Base-by-base conservation (phyloP, 2,113 vertebrate genomes). In the Cheilinus undulatus region DNA sequence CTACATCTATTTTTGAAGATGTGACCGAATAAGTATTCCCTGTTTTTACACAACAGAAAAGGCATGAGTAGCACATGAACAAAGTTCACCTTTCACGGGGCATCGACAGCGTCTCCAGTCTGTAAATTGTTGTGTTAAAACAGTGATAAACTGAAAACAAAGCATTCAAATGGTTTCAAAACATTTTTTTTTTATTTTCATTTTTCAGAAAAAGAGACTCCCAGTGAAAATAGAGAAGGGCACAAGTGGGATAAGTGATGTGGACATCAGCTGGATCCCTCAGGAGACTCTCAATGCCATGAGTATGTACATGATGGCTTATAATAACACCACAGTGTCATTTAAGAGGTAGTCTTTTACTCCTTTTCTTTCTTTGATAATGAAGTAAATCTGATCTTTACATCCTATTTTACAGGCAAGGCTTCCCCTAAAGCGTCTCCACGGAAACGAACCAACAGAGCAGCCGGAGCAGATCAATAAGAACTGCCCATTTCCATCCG, bases 201-300 rank as follows among this genome's bases (percentile, higher is more conserved):
- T 48, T 84, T 50, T 90, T 24, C 89, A 94, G 93, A 93, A 84
- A 69, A 93, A 82, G 82, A 84, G 94, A 79, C 3, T 92, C 2
- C 14, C 92, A 5, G 79, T 90, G 64, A 94, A 93, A 82, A 78
- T 94, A 23, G 94, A 94, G 85, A 93, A 88, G 13, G 93, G 94
- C 34, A 94, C 93, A 0, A 73, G 79, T 19, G 91, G 90, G 2
- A 79, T 92, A 56, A 92, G 46, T 8, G 85, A 93, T 9, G 94
- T 94, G 69, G 94, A 94, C 86, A 94, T 94, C 83, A 94, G 93
- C 91, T 94, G 94, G 94, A 94, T 94, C 59, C 94, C 93, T 61
- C 92, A 92, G 89, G 94, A 94, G 85, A 94, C 93, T 38, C 92
- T 94, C 46, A 93, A 93, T 27, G 84, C 62, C 76, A 94, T 94